Base-by-base conservation (phyloP, 2,888 invertebrate genomes). In the Sphinx pinastri region DNA sequence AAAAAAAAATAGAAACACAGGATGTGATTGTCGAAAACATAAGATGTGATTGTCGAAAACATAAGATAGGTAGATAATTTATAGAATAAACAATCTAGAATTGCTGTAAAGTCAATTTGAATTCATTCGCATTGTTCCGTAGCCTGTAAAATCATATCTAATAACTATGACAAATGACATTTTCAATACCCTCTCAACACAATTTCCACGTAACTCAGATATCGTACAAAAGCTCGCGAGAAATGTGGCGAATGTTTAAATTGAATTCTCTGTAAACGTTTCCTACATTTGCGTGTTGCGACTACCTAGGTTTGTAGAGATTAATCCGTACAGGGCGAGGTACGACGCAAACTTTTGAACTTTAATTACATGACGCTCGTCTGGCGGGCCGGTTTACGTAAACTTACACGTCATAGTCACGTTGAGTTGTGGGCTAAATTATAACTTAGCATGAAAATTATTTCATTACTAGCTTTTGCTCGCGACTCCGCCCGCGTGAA, bases 281-380 rank as follows among this genome's bases (percentile, higher is more conserved):
- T 47, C 31, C 31, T 31, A 16, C 47, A 60, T 60, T 47, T 47
- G 4, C 10, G 60, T 47, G 45, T 60, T 10, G 45, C 12, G 16
- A 45, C 16, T 60, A 16, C 4, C 0, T 51, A 4, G 13, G 19
- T 49, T 14, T 14, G 38, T 19, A 10, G 54, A 13, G 19, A 60
- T 69, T 63, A 54, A 47, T 69, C 45, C 45, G 45, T 52, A 47
- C 52, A 38, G 19, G 45, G 54, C 63, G 8, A 63, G 63, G 52
- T 63, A 52, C 54, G 19, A 38, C 38, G 60, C 38, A 59, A 69
- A 67, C 69, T 71, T 67, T 59, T 71, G 47, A 69, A 69, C 69
- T 67, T 67, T 69, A 67, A 71, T 69, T 69, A 67, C 68, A 51
- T 49, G 45, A 54, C 25, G 54, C 47, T 55, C 63, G 68, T 63